These are phyloP conservation scores for Apocheima hispidaria DNA, from an alignment of 2,888 invertebrate species.

Conservation along the genomic window DNA sequence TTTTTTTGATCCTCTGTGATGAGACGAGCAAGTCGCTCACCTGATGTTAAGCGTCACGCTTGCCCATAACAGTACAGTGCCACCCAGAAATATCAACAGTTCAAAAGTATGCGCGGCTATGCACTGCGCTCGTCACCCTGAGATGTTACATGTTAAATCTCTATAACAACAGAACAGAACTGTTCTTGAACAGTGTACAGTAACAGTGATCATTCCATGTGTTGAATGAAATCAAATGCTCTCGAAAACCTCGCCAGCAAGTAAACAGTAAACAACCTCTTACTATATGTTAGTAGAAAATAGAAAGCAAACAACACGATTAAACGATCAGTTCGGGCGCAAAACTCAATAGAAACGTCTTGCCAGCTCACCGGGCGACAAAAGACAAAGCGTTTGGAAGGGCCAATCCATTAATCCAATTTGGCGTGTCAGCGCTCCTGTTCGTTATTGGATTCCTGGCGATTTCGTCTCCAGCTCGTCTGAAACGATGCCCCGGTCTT, in stretches of 20 bases:
- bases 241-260: background rate
- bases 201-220: too few species aligned
- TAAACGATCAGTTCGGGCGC: constrained; percentile 12
- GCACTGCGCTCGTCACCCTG: too few species aligned
- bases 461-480: constrained; percentile 28
- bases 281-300: background rate
- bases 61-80: too few species aligned
- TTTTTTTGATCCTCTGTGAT: too few species aligned
- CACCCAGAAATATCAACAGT: too few species aligned
- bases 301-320: constrained; percentile 8
- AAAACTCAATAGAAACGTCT: constrained; percentile 17
- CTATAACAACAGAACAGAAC: too few species aligned
- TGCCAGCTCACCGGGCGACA: constrained; percentile 4
- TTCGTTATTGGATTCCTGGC: constrained; percentile 54
- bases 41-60: too few species aligned
- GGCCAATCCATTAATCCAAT: constrained; percentile 67
- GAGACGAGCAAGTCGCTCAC: too few species aligned
- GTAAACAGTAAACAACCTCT: background rate
- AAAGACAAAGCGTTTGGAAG: constrained; percentile 50
- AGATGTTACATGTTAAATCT: too few species aligned
- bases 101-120: too few species aligned
- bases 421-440: constrained; percentile 60
- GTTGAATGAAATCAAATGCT: too few species aligned
- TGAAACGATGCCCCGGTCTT: constrained; percentile 3
- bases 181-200: too few species aligned